Conservation (phyloP, 2,797 vertebrate genomes). For the Philypnodon macrostomus region DNA sequence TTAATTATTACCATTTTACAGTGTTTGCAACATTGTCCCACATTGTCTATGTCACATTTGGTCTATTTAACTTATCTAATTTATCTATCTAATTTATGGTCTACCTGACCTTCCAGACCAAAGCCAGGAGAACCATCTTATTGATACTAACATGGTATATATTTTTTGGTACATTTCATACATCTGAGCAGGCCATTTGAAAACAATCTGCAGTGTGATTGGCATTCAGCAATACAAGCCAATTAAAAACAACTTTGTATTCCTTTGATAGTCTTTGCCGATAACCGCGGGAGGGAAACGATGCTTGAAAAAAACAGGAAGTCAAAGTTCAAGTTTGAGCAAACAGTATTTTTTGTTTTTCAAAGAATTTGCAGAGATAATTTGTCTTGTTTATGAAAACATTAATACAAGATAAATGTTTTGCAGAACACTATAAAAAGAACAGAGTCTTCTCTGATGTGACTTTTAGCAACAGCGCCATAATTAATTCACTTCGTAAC, state of each 20-base stretch:
- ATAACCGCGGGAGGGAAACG: conserved; percentile 1
- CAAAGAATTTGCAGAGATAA: conserved; percentile 5
- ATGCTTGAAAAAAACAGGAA: not conserved
- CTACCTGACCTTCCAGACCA: no score
- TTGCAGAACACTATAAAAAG: not conserved
- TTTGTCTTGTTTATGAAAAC: conserved; percentile 6
- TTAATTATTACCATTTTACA: no score
- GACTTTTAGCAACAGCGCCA: no score
- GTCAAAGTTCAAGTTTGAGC: conserved; percentile 10
- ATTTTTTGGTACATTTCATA: no score
- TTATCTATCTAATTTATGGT: no score
- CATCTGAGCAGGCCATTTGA: not conserved
- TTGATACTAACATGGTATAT: no score
- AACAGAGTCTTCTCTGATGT: no score
- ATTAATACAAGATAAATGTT: not conserved
- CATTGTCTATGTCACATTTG: no score
- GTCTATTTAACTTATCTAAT: no score
- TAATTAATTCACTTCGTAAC: no score
- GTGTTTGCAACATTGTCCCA: no score
- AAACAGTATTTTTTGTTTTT: conserved; percentile 1
- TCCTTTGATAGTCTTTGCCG: conserved; percentile 3
- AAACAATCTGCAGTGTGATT: conserved; percentile 1
- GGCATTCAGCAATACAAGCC: not conserved
- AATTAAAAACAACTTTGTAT: conserved; percentile 2
- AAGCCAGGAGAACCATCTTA: no score